phyloP scores from a whole-genome alignment of 2,888 invertebrate genomes.

The Hyles lineata region DNA sequence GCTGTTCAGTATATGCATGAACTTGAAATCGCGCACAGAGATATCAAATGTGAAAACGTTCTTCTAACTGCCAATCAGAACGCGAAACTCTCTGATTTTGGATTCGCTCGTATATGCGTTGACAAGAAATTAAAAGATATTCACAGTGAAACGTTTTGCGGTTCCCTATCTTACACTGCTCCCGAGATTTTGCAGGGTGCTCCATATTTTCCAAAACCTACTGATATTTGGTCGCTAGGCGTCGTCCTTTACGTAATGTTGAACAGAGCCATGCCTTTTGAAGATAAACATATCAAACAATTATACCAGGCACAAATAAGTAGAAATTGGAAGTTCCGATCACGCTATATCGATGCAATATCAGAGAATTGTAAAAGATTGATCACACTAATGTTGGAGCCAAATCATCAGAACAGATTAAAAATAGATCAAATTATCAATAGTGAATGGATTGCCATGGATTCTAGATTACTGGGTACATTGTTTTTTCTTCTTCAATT shows the following conservation, averaged over 20 bases:
- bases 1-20: conserved; percentile 91
- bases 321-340: conserved; percentile 88
- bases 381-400: conserved; percentile 87
- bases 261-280: conserved; percentile 93
- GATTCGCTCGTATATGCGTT: conserved; percentile 87
- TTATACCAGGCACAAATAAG: conserved; percentile 86
- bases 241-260: conserved; percentile 92
- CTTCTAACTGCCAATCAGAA: conserved; percentile 89
- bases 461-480: conserved; percentile 80
- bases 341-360: conserved; percentile 83
- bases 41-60: conserved; percentile 94
- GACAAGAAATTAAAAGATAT: conserved; percentile 74
- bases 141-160: conserved; percentile 92
- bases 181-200: conserved; percentile 93
- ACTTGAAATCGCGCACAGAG: conserved; percentile 90
- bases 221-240: conserved; percentile 93
- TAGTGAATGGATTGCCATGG: conserved; percentile 88
- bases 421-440: conserved; percentile 85
- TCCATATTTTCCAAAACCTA: conserved; percentile 88
- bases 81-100: conserved; percentile 92
- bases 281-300: conserved; percentile 89
- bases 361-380: conserved; percentile 87
- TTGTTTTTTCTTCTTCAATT: conserved; percentile 14
- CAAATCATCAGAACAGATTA: conserved; percentile 85
- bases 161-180: conserved; percentile 93